Evolutionary conservation across 2,113 vertebrate species (phyloP).

Genomic region (Colaptes auratus): DNA sequence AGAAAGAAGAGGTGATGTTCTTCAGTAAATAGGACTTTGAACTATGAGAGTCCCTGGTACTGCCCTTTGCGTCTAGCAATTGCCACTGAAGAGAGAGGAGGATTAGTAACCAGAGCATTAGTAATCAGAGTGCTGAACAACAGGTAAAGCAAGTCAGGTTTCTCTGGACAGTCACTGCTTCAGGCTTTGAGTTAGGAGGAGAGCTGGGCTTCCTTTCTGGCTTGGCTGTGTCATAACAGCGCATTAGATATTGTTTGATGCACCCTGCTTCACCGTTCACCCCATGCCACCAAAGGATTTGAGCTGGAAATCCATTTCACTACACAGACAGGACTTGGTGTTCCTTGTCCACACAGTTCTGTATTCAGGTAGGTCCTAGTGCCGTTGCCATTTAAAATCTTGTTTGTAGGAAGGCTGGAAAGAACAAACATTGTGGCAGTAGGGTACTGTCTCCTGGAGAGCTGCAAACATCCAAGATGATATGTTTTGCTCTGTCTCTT

Average conservation of each 20-base stretch:
- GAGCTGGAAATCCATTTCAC: background rate
- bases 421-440: background rate
- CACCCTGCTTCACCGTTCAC: background rate
- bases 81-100: background rate
- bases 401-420: background rate
- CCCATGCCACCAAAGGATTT: background rate
- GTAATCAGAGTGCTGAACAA: background rate
- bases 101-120: no score
- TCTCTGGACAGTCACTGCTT: background rate
- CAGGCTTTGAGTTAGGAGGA: background rate
- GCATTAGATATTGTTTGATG: fast-evolving
- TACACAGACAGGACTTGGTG: background rate
- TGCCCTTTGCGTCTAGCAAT: background rate
- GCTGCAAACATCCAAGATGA: fast-evolving
- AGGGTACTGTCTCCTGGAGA: background rate
- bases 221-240: background rate
- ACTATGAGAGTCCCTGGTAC: background rate
- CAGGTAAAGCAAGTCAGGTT: background rate
- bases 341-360: background rate
- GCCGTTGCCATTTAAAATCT: background rate
- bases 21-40: background rate
- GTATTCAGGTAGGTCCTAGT: background rate
- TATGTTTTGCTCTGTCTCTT: background rate
- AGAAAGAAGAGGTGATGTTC: background rate
- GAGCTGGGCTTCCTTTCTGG: background rate